Evolutionary conservation across 2,797 vertebrate genomes (phyloP), one percentile per base, ranked within the genome.

Genomic region (Betta splendens): DNA sequence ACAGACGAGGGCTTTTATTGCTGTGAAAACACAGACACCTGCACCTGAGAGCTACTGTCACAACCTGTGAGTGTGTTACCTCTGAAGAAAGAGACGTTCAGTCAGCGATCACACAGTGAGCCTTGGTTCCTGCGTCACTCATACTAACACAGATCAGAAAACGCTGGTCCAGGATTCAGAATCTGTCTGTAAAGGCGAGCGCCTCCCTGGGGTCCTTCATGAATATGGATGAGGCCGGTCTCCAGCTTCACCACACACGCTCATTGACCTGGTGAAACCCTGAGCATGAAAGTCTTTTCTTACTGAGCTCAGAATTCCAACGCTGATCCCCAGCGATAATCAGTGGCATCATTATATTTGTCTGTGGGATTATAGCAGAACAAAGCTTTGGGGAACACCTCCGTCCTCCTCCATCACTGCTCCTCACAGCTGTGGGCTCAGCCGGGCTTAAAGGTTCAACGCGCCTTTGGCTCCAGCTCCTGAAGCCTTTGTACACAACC

Each of bases 401-500:
- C 18, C 35, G 2, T 17, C 50, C 57, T n/a, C n/a, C 45, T 35
- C 22, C 70, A 69, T 79, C 61, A 18, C 46, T 33, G 12, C 25
- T 37, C n/a, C 72, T 53, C 68, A 43, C 56, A 60, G 68, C 29
- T 44, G 37, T 1, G 9, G 43, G 59, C 54, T 69, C 54, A 20
- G 43, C 16, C 42, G 3, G 47, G 55, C 69, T 82, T 43, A 62
- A 58, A 75, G 77, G 72, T 80, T 84, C 74, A 71, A 73, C 72
- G 75, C 69, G 40, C 72, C 67, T 53, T 59, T 1, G 21, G 49
- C 71, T 67, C 63, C 48, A 1, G 80, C 75, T 74, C 80, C 77
- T 48, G 61, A 16, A 53, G 67, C 84, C 72, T 84, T 87, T 81
- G 59, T 80, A 17, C 40, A 53, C 43, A 54, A 71, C 73, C 68